Conservation (phyloP, 2,888 invertebrate genomes). For the Galerucella pusilla region DNA sequence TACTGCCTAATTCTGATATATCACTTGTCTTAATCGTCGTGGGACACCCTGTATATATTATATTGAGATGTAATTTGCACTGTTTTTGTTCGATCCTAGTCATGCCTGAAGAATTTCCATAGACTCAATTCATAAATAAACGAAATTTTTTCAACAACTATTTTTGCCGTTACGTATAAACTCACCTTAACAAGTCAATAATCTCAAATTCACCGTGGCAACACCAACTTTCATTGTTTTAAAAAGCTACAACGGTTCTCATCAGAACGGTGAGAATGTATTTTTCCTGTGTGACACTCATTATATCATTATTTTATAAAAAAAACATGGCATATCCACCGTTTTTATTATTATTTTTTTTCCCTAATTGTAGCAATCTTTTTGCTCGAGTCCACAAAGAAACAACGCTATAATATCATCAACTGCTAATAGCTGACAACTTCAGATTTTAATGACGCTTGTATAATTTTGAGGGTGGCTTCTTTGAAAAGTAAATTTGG, state of each 20-base stretch:
- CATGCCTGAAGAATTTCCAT: too few species aligned
- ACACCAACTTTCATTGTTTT: not conserved
- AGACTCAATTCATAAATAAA: too few species aligned
- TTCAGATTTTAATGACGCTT: constrained; percentile 14
- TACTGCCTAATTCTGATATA: too few species aligned
- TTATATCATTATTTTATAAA: constrained; percentile 1
- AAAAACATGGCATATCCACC: not conserved
- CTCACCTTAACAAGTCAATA: too few species aligned
- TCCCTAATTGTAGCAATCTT: not conserved
- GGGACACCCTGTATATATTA: too few species aligned
- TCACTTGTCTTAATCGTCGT: too few species aligned
- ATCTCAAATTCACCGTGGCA: not conserved
- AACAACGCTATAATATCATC: not conserved
- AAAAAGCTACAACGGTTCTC: not conserved
- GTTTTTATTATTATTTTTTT: not conserved
- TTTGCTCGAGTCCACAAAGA: not conserved
- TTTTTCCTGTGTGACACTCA: not conserved
- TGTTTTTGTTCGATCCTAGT: too few species aligned
- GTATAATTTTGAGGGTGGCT: constrained; percentile 20
- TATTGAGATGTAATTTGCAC: too few species aligned
- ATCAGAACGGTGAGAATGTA: not conserved
- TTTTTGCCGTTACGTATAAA: too few species aligned
- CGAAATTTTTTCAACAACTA: too few species aligned
- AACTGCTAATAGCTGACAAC: not conserved
- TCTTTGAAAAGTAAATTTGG: constrained; percentile 17